Base-by-base conservation (phyloP, 2,797 vertebrate species). In the Coregonus sp. region DNA sequence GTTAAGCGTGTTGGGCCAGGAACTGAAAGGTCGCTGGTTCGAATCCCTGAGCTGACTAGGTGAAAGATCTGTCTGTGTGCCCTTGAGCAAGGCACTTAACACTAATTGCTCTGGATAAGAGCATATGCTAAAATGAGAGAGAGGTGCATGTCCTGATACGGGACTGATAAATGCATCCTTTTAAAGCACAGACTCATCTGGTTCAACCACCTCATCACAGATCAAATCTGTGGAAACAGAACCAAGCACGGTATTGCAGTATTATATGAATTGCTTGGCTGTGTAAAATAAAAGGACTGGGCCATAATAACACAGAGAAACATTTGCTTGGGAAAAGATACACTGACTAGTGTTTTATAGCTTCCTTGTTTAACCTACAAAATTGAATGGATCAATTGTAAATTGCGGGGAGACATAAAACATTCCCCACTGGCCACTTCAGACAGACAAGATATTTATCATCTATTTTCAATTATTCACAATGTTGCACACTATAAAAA, bases 261-360 rank as follows among this genome's bases (percentile, higher is more conserved):
- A 82, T 72, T 56, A 82, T 72, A 81, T 86, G 77, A 80, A 81
- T 77, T 51, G 37, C 72, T 78, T 78, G 3, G 6, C 59, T 76
- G 54, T 80, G 76, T 73, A 71, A 82, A 52, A 59, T 18, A 59
- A n/a, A 85, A 51, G n/a, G 75, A 56, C 40, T 4, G 75, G 74
- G 69, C 40, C 74, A 18, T 75, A 80, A 85, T 47, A 47, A 47
- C 9, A 11, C 59, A 84, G 75, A 81, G 73, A 76, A 51, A 81
- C 81, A 76, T 82, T 86, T 85, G 70, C 73, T 37, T 61, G 5
- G 35, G n/a, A 69, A 76, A 69, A 81, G 79, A 68, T 81, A 81
- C 47, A 75, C 81, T 84, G 6, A 54, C 61, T 65, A 29, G 6
- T 65, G 40, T 20, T 70, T 2, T 18, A 2, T 20, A 9, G 18